phyloP scores from a whole-genome alignment of 2,113 vertebrate genomes.

The Rhinogobius similis region DNA sequence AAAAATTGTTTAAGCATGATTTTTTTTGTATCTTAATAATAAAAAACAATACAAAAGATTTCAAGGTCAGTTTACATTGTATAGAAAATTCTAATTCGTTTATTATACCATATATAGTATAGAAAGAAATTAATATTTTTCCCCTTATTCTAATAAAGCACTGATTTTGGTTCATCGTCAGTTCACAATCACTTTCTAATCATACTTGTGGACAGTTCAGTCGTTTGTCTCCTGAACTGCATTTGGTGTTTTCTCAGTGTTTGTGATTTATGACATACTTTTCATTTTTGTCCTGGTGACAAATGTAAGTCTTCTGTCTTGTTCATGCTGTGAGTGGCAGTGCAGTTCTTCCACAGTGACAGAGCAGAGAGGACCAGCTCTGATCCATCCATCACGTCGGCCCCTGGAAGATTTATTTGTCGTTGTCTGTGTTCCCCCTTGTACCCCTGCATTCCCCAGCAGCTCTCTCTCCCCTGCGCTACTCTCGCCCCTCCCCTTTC shows the following conservation, averaged over 20 bases:
- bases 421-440: slow-evolving; percentile 14
- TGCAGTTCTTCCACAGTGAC: slow-evolving; percentile 11
- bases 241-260: neutral
- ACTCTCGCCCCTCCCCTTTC: slow-evolving; percentile 29
- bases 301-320: neutral
- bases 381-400: slow-evolving; percentile 22
- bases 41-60: too few relatives aligned
- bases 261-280: slow-evolving; percentile 10
- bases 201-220: neutral
- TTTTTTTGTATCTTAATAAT: too few relatives aligned
- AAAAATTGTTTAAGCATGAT: too few relatives aligned
- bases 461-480: slow-evolving; percentile 29
- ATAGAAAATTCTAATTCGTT: too few relatives aligned
- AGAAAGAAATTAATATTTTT: too few relatives aligned
- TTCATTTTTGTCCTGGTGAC: slow-evolving; percentile 9
- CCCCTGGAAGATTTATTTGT: slow-evolving; percentile 44
- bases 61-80: too few relatives aligned
- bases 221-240: neutral
- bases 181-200: neutral
- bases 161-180: neutral
- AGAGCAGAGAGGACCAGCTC: neutral
- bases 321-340: neutral
- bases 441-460: slow-evolving; percentile 43
- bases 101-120: too few relatives aligned
- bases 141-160: too few relatives aligned